These are phyloP conservation scores for Ctenosaura bakeri DNA, from an alignment of 2,797 vertebrate species.

Conservation along the genomic window DNA sequence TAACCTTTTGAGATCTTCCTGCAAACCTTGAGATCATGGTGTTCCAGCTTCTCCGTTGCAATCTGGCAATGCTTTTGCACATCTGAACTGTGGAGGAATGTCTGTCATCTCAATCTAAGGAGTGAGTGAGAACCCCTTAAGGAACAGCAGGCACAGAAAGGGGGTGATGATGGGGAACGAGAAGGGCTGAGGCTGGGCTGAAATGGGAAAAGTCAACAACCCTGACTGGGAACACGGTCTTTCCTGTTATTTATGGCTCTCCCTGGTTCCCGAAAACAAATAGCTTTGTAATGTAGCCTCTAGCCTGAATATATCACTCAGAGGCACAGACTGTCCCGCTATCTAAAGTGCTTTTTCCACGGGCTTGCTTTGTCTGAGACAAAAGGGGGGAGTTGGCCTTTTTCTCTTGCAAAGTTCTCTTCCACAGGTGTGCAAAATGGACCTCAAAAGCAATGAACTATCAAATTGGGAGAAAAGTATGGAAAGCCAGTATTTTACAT, in stretches of 20 bases:
- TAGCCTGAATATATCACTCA: neutral
- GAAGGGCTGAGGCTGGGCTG: neutral
- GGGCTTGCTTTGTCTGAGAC: neutral
- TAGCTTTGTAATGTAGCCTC: neutral
- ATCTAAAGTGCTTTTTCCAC: too few relatives aligned
- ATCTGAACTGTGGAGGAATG: neutral
- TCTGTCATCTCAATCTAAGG: neutral
- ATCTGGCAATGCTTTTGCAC: neutral
- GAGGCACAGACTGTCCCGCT: too few relatives aligned
- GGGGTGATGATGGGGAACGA: neutral
- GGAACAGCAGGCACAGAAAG: neutral
- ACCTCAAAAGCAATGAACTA: neutral
- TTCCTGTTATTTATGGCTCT: neutral
- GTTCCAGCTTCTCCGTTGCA: neutral
- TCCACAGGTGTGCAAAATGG: neutral
- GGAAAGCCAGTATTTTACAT: too few relatives aligned
- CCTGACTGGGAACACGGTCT: neutral
- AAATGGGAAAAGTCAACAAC: neutral
- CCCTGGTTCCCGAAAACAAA: neutral
- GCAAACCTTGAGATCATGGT: neutral
- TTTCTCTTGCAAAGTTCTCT: too few relatives aligned
- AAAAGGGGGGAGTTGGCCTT: too few relatives aligned
- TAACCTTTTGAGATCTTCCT: neutral
- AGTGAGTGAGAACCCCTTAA: neutral
- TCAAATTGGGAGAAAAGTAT: too few relatives aligned